phyloP scores from a whole-genome alignment of 2,888 invertebrate species.

The Caenorhabditis sinica region DNA sequence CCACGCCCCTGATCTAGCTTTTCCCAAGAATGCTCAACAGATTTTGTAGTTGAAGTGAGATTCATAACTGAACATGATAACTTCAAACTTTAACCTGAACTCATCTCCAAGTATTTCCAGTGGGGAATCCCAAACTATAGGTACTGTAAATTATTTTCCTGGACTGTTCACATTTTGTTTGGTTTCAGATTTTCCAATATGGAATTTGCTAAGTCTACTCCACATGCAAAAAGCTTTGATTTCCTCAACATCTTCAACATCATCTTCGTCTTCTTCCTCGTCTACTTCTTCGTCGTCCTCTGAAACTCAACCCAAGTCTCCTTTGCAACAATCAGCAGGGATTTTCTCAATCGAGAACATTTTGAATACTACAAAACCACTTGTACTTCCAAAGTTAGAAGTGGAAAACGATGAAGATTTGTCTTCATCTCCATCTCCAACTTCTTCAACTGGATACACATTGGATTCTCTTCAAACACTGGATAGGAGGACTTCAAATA shows the following conservation, averaged over 20 bases:
- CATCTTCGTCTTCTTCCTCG: neutral
- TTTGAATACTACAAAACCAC: slow-evolving; percentile 8
- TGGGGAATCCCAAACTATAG: slow-evolving; percentile 1
- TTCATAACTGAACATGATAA: slow-evolving; percentile 23
- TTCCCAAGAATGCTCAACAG: slow-evolving; percentile 25
- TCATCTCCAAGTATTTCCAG: neutral
- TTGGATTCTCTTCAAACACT: slow-evolving; percentile 44
- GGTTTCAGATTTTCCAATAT: slow-evolving; percentile 42
- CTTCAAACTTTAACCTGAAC: slow-evolving; percentile 8
- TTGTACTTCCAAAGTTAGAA: neutral
- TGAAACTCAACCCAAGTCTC: slow-evolving; percentile 3
- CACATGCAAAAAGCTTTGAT: slow-evolving; percentile 14
- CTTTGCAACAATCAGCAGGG: neutral
- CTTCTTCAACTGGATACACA: slow-evolving; percentile 37
- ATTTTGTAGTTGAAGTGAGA: slow-evolving; percentile 21
- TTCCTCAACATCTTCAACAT: no score
- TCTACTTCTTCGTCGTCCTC: slow-evolving; percentile 10
- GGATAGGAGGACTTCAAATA: slow-evolving; percentile 52
- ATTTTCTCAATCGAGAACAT: slow-evolving; percentile 57
- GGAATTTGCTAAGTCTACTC: slow-evolving; percentile 28
- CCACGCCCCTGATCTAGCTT: slow-evolving; percentile 17
- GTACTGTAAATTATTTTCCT: neutral
- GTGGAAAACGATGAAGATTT: slow-evolving; percentile 26
- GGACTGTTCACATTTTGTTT: neutral
- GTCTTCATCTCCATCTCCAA: slow-evolving; percentile 53